phyloP scores from a whole-genome alignment of 2,113 vertebrate species.

The Ivindomyrus marchei region DNA sequence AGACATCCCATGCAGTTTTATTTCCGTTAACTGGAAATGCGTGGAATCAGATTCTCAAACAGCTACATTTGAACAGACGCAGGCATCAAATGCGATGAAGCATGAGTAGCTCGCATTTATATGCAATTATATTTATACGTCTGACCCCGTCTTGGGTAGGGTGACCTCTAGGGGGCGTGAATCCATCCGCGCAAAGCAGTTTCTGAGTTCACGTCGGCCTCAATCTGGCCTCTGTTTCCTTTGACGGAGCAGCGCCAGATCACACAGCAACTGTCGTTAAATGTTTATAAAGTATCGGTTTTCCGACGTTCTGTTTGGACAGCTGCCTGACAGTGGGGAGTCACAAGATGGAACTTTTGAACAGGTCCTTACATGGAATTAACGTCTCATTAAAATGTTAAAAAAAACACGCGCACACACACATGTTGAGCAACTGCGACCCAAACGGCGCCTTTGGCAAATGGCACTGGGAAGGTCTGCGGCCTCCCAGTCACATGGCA shows the following conservation, averaged over 20 bases:
- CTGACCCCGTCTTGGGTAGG: slow-evolving; percentile 47
- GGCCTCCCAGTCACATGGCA: neutral
- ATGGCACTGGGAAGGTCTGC: neutral
- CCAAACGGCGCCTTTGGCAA: neutral
- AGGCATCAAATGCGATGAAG: slow-evolving; percentile 58
- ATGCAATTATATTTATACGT: slow-evolving; percentile 32
- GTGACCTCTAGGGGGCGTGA: slow-evolving; percentile 51
- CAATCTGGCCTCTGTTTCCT: slow-evolving; percentile 52
- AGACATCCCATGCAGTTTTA: neutral
- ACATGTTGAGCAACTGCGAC: neutral
- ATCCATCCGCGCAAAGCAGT: slow-evolving; percentile 52
- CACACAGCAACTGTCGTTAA: slow-evolving; percentile 72
- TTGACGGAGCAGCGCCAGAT: slow-evolving; percentile 69
- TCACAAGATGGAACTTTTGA: slow-evolving; percentile 50
- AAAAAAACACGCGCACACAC: slow-evolving; percentile 29
- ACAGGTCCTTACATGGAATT: slow-evolving; percentile 51
- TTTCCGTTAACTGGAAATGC: slow-evolving; percentile 42
- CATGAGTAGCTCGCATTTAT: slow-evolving; percentile 49
- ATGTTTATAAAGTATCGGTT: slow-evolving; percentile 71
- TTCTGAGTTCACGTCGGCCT: slow-evolving; percentile 54
- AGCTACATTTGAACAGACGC: slow-evolving; percentile 48
- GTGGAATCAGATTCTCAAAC: slow-evolving; percentile 45
- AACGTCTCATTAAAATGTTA: slow-evolving; percentile 58
- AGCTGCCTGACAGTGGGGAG: slow-evolving; percentile 64
- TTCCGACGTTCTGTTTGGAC: slow-evolving; percentile 55